phyloP scores from a whole-genome alignment of 2,797 vertebrate species.

The Muraenolepis orangiensis region DNA sequence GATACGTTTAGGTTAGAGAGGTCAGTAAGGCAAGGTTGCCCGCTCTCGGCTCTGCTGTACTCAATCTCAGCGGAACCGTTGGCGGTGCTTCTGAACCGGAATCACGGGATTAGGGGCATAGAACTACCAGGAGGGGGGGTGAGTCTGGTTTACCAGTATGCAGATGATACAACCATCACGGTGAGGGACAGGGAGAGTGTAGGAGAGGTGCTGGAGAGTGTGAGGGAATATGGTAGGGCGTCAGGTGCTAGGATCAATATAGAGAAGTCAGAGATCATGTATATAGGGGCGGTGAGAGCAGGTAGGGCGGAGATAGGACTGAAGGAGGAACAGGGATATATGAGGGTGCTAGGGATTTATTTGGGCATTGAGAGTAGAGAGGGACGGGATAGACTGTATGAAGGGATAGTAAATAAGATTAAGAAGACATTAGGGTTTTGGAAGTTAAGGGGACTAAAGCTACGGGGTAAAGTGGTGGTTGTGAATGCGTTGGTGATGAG shows the following conservation, averaged over 20 bases:
- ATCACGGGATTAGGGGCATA: not conserved
- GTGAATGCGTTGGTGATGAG: not conserved
- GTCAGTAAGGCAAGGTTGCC: constrained; percentile 4
- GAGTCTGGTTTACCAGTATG: not conserved
- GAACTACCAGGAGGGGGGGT: not conserved
- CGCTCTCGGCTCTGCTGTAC: not conserved
- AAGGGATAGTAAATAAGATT: not conserved
- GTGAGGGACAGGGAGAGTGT: not conserved
- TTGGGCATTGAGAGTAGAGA: not conserved
- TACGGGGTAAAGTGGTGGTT: not conserved
- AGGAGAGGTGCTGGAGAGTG: not conserved
- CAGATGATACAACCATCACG: constrained; percentile 6
- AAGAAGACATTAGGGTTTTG: not conserved
- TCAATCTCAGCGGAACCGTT: not conserved
- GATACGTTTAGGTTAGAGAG: not conserved
- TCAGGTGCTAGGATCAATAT: not conserved
- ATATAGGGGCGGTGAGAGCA: not conserved
- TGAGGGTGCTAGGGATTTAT: not conserved
- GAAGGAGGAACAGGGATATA: not conserved
- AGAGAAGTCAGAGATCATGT: not conserved
- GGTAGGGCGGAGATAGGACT: not conserved
- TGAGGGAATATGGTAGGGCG: not conserved
- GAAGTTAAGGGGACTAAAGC: not conserved
- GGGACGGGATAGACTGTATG: not conserved
- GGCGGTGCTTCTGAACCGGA: not conserved